Conservation (phyloP, 2,888 invertebrate species). For the Rutpela maculata region DNA sequence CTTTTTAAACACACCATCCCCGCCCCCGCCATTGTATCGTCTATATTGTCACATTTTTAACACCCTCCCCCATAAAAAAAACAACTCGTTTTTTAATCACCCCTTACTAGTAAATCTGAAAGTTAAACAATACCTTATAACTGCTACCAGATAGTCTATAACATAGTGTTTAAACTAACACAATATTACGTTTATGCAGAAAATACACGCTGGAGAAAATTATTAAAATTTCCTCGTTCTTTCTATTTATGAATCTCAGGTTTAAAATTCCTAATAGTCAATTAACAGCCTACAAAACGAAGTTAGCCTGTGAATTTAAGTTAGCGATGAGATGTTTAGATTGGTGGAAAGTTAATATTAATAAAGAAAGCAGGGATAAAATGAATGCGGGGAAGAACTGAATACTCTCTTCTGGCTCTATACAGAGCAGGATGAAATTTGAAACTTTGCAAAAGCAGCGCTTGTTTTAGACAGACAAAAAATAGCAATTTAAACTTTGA, state of each 20-base stretch:
- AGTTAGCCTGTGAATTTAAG: constrained; percentile 34
- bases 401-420: constrained; percentile 38
- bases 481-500: constrained; percentile 68
- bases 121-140: too few species aligned
- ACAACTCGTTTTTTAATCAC: too few species aligned
- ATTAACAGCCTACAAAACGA: constrained; percentile 21
- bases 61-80: too few species aligned
- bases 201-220: too few species aligned
- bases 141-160: too few species aligned
- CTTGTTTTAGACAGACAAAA: constrained; percentile 63
- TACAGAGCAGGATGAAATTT: constrained; percentile 62
- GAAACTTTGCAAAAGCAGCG: constrained; percentile 62
- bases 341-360: constrained; percentile 57
- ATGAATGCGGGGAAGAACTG: constrained; percentile 50
- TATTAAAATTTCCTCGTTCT: background rate
- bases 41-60: too few species aligned
- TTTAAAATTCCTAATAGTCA: background rate
- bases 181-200: too few species aligned
- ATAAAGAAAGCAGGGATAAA: constrained; percentile 57
- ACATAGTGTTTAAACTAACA: too few species aligned
- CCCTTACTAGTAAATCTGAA: too few species aligned
- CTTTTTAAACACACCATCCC: too few species aligned
- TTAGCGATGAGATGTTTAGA: constrained; percentile 44
- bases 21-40: too few species aligned
- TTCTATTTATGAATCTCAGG: background rate